phyloP scores from a whole-genome alignment of 2,888 invertebrate species.

The Agonopterix alstromeriana region DNA sequence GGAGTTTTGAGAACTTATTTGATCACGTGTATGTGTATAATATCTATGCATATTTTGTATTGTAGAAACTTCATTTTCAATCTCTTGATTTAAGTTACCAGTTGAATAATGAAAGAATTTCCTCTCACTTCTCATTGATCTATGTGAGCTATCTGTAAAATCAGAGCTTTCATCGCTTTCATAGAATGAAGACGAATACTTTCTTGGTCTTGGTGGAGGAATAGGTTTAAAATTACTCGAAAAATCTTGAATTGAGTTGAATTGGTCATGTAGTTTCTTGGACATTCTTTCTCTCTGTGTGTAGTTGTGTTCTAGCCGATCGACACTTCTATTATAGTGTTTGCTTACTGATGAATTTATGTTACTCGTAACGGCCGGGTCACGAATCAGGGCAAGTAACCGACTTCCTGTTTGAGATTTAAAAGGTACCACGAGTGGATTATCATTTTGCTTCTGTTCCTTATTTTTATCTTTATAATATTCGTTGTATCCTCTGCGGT shows the following conservation, averaged over 20 bases:
- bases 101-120: slow-evolving; percentile 66
- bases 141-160: slow-evolving; percentile 51
- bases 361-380: slow-evolving; percentile 55
- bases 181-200: slow-evolving; percentile 51
- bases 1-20: slow-evolving; percentile 22
- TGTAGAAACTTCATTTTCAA: slow-evolving; percentile 62
- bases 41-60: slow-evolving; percentile 68
- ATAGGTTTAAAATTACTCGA: slow-evolving; percentile 44
- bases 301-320: slow-evolving; percentile 26
- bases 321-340: slow-evolving; percentile 26
- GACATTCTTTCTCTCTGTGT: slow-evolving; percentile 16
- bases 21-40: slow-evolving; percentile 43
- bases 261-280: slow-evolving; percentile 18
- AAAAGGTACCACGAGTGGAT: slow-evolving; percentile 44
- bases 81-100: slow-evolving; percentile 63
- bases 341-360: slow-evolving; percentile 34
- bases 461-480: slow-evolving; percentile 18
- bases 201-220: slow-evolving; percentile 57
- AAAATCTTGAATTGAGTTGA: slow-evolving; percentile 19
- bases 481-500: slow-evolving; percentile 78
- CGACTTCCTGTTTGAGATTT: slow-evolving; percentile 76
- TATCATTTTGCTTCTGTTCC: slow-evolving; percentile 17
- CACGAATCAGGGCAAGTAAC: slow-evolving; percentile 79
- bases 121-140: slow-evolving; percentile 52
- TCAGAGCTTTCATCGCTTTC: slow-evolving; percentile 67